Conservation (phyloP, 2,888 invertebrate genomes). For the Epirrita christyi region DNA sequence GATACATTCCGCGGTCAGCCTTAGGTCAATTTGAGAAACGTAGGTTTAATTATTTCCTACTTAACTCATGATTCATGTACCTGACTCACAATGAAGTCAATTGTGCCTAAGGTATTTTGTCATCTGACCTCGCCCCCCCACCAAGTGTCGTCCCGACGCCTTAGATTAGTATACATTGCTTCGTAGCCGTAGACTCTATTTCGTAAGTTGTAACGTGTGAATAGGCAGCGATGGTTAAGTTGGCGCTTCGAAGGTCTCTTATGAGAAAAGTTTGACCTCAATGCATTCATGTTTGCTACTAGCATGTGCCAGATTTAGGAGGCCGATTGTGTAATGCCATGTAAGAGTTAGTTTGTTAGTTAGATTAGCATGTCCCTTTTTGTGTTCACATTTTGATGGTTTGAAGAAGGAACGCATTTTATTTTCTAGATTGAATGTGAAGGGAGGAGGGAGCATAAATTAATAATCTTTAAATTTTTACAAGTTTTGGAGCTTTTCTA, state of each 20-base stretch:
- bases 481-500: not conserved
- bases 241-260: slow-evolving; percentile 54
- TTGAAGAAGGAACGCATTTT: slow-evolving; percentile 5
- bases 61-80: slow-evolving; percentile 59
- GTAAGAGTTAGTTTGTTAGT: slow-evolving; percentile 22
- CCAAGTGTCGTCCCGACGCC: slow-evolving; percentile 59
- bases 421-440: not conserved
- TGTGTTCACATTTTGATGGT: slow-evolving; percentile 16
- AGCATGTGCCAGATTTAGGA: slow-evolving; percentile 48
- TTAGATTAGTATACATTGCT: slow-evolving; percentile 59
- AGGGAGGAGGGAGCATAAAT: too few species aligned
- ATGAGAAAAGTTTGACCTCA: slow-evolving; percentile 71
- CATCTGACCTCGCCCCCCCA: slow-evolving; percentile 65
- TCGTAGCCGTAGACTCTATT: slow-evolving; percentile 47
- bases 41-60: slow-evolving; percentile 63
- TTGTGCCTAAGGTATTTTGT: slow-evolving; percentile 58
- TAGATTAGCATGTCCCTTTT: slow-evolving; percentile 16
- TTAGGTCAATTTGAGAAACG: slow-evolving; percentile 53
- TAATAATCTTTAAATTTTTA: too few species aligned
- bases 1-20: slow-evolving; percentile 42
- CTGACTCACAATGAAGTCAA: slow-evolving; percentile 56
- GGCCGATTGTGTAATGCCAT: slow-evolving; percentile 46
- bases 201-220: slow-evolving; percentile 53
- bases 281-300: slow-evolving; percentile 52
- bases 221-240: slow-evolving; percentile 50